Evolutionary conservation across 2,797 vertebrate genomes (phyloP).

Genomic region (Emydoidea blandingii): DNA sequence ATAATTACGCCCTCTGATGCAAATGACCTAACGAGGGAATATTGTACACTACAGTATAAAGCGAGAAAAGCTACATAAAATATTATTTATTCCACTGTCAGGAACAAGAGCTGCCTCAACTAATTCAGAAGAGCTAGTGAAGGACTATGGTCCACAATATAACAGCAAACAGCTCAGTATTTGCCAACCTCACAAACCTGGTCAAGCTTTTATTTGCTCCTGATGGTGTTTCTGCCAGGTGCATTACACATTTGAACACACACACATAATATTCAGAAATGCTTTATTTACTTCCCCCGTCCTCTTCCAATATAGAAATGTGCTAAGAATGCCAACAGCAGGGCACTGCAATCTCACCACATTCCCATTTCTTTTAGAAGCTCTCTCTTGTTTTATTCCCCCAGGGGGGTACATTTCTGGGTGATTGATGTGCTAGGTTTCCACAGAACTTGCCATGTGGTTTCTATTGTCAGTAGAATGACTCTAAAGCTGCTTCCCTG

Average conservation of each 20-base stretch:
- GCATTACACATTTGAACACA: background rate
- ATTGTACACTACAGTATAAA: background rate
- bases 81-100: background rate
- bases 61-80: background rate
- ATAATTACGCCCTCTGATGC: background rate
- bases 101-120: background rate
- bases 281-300: too few relatives aligned
- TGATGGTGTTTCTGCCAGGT: background rate
- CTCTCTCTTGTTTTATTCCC: background rate
- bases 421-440: background rate
- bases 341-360: background rate
- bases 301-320: background rate
- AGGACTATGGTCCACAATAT: background rate
- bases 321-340: background rate
- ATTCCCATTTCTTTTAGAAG: background rate
- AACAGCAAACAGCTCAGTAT: background rate
- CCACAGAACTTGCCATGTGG: background rate
- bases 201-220: background rate
- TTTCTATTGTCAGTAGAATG: background rate
- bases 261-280: background rate
- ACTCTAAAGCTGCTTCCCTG: background rate
- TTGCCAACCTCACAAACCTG: background rate
- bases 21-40: background rate
- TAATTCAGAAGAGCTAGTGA: background rate
- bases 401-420: background rate